These are phyloP conservation scores for Collichthys lucidus DNA, from an alignment of 2,113 vertebrate species.

Conservation along the genomic window DNA sequence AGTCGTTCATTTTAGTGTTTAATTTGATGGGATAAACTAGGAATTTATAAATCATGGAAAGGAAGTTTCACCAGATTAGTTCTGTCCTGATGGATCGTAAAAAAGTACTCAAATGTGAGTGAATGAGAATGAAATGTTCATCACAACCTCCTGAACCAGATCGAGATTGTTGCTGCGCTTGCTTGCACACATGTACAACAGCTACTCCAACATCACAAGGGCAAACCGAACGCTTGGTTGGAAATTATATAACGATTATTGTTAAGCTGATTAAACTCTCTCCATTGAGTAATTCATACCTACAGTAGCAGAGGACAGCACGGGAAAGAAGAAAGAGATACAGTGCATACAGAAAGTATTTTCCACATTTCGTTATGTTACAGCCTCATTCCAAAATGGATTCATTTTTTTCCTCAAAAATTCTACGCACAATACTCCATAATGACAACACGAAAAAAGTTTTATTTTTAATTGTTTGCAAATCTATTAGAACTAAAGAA, in stretches of 20 bases:
- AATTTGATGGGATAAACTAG: not conserved
- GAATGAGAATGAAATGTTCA: not conserved
- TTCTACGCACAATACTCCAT: too few relatives aligned
- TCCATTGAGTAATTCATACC: slow-evolving; percentile 27
- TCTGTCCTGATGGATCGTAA: too few relatives aligned
- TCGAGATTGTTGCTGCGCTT: not conserved
- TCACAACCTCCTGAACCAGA: not conserved
- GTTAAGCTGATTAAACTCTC: not conserved
- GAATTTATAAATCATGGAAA: not conserved
- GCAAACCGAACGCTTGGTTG: not conserved
- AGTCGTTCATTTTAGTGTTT: not conserved
- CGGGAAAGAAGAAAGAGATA: slow-evolving; percentile 18
- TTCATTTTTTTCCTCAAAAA: too few relatives aligned
- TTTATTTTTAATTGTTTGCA: too few relatives aligned
- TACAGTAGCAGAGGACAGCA: slow-evolving; percentile 40
- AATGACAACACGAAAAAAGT: too few relatives aligned
- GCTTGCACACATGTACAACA: not conserved
- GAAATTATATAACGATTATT: not conserved
- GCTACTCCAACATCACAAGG: not conserved
- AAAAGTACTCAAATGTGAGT: not conserved
- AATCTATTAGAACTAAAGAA: too few relatives aligned
- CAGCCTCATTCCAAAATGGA: too few relatives aligned
- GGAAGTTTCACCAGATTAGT: not conserved
- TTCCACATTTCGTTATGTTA: too few relatives aligned
- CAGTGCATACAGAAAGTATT: too few relatives aligned